Evolutionary conservation across 2,888 invertebrate genomes (phyloP).

Genomic region (Elysia crispata): DNA sequence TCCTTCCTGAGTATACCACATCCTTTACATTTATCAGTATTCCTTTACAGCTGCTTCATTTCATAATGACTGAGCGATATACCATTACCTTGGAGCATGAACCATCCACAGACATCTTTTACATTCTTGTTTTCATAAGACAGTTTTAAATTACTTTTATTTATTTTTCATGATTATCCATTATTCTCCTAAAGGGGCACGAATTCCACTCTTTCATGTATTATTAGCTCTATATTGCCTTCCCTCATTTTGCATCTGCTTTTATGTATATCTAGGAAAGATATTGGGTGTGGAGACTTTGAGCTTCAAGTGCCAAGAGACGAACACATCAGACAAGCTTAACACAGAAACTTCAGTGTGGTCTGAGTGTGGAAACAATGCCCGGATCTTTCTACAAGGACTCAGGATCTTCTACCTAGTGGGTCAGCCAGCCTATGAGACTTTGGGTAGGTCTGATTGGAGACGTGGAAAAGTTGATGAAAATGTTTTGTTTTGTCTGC

Average conservation of each 20-base stretch:
- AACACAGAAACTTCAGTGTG: conserved; percentile 45
- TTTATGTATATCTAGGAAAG: conserved; percentile 1
- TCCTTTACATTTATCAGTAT: too few relatives aligned
- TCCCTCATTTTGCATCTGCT: not conserved
- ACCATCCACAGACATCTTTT: too few relatives aligned
- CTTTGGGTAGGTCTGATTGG: not conserved
- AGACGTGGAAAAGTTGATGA: not conserved
- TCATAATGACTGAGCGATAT: too few relatives aligned
- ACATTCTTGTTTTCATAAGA: too few relatives aligned
- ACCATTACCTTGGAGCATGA: too few relatives aligned
- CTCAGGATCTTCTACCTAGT: conserved; percentile 50
- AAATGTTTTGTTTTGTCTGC: not conserved
- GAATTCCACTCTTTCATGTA: not conserved
- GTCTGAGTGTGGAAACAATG: conserved; percentile 45
- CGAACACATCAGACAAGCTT: conserved; percentile 29
- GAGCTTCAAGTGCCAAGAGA: conserved; percentile 44
- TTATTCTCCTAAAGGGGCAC: not conserved
- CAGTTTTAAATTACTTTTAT: too few relatives aligned
- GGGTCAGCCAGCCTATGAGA: conserved; percentile 52
- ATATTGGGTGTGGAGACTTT: conserved; percentile 51
- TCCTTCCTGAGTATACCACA: too few relatives aligned
- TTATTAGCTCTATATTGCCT: not conserved
- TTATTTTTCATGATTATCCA: not conserved
- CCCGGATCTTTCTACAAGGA: conserved; percentile 39
- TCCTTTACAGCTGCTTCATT: too few relatives aligned